A percentile compares a stretch with the other conserved stretches of the same genome.
Evolutionary conservation across 2,797 vertebrate genomes (phyloP).

Genomic region (Dipus sagitta): DNA sequence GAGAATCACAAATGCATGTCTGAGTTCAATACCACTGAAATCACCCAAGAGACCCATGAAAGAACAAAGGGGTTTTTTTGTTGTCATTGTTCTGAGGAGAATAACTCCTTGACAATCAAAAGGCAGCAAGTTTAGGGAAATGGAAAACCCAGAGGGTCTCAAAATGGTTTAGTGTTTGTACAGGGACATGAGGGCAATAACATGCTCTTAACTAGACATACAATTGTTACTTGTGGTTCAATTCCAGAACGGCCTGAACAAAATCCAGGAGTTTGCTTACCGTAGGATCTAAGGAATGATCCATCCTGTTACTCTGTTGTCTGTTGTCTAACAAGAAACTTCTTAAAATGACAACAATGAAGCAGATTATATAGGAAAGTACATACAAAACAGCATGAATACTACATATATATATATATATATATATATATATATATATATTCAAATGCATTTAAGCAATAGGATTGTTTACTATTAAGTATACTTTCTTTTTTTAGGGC

Average conservation of each 20-base stretch:
- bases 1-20: constrained; percentile 69
- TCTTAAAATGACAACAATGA: constrained; percentile 20
- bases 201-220: constrained; percentile 13
- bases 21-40: constrained; percentile 70
- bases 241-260: constrained; percentile 17
- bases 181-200: neutral
- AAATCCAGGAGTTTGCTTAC: constrained; percentile 5
- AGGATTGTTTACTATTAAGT: constrained; percentile 9
- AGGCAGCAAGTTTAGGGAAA: constrained; percentile 54
- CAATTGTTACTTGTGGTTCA: neutral
- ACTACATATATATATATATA: neutral
- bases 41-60: constrained; percentile 72
- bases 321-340: constrained; percentile 19
- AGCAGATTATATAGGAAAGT: neutral
- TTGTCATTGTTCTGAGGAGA: constrained; percentile 75
- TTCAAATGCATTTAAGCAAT: neutral
- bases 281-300: neutral
- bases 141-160: constrained; percentile 57
- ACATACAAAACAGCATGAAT: neutral
- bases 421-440: neutral
- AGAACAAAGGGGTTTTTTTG: constrained; percentile 71
- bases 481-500: neutral
- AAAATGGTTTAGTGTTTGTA: neutral
- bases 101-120: constrained; percentile 67
- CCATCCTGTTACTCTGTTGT: neutral